Conservation (phyloP, 1,140 invertebrate genomes). For the Papilio aristodemus region DNA sequence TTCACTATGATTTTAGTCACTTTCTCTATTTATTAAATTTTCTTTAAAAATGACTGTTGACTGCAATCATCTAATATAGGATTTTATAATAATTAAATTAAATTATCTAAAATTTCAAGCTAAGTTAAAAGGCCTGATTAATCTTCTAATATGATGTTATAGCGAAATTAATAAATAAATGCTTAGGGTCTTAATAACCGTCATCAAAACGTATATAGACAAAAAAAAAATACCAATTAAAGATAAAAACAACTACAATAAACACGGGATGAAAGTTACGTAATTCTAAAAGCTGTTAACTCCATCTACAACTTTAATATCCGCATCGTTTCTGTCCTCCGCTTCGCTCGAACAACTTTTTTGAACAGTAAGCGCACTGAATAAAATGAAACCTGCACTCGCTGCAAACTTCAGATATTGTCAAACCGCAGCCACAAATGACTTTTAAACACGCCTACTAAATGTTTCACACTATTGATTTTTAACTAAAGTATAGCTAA, state of each 20-base stretch:
- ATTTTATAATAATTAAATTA: too few relatives aligned
- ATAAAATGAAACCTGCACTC: slow-evolving; percentile 7
- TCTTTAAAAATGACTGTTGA: too few relatives aligned
- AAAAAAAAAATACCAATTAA: slow-evolving; percentile 2
- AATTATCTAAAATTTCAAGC: too few relatives aligned
- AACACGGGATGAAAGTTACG: slow-evolving; percentile 17
- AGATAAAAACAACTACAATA: slow-evolving; percentile 23
- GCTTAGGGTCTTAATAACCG: too few relatives aligned
- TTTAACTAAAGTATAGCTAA: background rate
- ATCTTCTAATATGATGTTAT: too few relatives aligned
- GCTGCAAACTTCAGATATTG: background rate
- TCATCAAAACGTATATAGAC: too few relatives aligned
- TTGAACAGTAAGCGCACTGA: background rate
- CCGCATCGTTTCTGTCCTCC: slow-evolving; percentile 15
- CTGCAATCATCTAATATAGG: too few relatives aligned
- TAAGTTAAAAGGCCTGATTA: too few relatives aligned
- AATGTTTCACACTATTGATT: background rate
- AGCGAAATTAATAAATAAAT: too few relatives aligned
- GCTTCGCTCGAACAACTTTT: background rate
- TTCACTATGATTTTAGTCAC: too few relatives aligned
- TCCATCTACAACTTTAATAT: slow-evolving; percentile 28
- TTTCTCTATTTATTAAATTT: too few relatives aligned
- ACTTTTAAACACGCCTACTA: background rate
- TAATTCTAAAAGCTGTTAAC: slow-evolving; percentile 20
- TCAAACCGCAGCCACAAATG: background rate